Evolutionary conservation across 2,797 vertebrate genomes (phyloP).

Genomic region (Pseudochirops corinnae): DNA sequence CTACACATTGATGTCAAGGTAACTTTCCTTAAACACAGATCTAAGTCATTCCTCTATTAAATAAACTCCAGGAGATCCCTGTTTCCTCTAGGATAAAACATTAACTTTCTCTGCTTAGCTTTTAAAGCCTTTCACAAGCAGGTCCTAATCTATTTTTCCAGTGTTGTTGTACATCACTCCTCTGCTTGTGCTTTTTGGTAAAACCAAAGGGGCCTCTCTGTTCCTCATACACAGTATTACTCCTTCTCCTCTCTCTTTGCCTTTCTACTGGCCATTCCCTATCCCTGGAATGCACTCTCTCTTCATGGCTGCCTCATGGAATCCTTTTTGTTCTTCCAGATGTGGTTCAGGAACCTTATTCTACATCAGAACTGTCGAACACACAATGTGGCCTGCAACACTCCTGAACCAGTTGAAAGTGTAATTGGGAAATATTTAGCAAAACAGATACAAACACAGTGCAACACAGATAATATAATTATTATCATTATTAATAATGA

Average conservation of each 20-base stretch:
- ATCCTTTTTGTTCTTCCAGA: neutral
- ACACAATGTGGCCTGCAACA: neutral
- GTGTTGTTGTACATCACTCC: neutral
- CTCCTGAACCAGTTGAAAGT: neutral
- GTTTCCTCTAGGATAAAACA: neutral
- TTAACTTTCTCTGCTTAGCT: neutral
- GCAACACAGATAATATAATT: neutral
- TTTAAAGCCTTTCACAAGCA: neutral
- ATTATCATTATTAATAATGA: neutral
- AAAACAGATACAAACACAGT: neutral
- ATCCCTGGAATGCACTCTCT: neutral
- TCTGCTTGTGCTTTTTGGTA: neutral
- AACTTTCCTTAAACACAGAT: neutral
- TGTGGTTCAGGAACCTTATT: neutral
- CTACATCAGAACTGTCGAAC: neutral
- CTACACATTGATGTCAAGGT: neutral
- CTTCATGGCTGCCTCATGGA: neutral
- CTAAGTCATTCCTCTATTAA: neutral
- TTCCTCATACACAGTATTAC: neutral
- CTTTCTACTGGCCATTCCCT: neutral
- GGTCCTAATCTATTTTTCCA: neutral
- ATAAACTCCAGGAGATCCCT: neutral
- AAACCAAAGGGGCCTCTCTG: neutral
- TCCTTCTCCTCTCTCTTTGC: neutral
- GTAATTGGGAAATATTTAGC: neutral